phyloP scores from a whole-genome alignment of 2,888 invertebrate genomes.

The Peribatodes rhomboidaria region DNA sequence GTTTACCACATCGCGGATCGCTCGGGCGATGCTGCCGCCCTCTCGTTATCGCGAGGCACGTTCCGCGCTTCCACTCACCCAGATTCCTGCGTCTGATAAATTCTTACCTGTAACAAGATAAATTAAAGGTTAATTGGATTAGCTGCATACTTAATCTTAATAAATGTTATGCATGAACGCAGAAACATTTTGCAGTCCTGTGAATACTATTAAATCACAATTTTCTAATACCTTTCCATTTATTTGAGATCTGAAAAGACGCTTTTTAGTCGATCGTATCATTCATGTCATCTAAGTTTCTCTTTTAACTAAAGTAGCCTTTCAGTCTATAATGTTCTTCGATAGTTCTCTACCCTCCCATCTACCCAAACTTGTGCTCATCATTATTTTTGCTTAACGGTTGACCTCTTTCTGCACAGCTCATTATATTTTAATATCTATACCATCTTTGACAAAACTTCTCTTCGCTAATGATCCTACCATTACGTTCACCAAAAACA shows the following conservation, averaged over 20 bases:
- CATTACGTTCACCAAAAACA: slow-evolving; percentile 11
- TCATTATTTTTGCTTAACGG: background rate
- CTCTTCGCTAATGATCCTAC: slow-evolving; percentile 11
- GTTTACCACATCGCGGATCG: slow-evolving; percentile 73
- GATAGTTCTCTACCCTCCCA: background rate
- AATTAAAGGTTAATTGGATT: slow-evolving; percentile 50
- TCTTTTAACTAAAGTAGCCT: background rate
- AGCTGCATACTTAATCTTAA: slow-evolving; percentile 1
- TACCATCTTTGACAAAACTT: slow-evolving; percentile 24
- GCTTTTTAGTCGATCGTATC: background rate
- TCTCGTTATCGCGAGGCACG: slow-evolving; percentile 53
- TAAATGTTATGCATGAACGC: too few relatives aligned
- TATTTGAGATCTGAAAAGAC: background rate
- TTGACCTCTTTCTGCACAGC: background rate
- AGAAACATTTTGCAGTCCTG: too few relatives aligned
- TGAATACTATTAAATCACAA: background rate
- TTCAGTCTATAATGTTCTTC: background rate
- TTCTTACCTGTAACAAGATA: slow-evolving; percentile 78
- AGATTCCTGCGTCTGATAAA: slow-evolving; percentile 49
- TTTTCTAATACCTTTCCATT: background rate
- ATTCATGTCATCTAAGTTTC: background rate
- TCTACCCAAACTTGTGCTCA: background rate
- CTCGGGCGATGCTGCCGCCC: slow-evolving; percentile 53
- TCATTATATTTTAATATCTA: slow-evolving; percentile 1
- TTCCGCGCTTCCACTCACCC: slow-evolving; percentile 61